Evolutionary conservation across 37 sponge, comb jelly and placozoan genomes (phyloP), one percentile per base, ranked within the genome.

Genomic region (Eunapius fragilis): DNA sequence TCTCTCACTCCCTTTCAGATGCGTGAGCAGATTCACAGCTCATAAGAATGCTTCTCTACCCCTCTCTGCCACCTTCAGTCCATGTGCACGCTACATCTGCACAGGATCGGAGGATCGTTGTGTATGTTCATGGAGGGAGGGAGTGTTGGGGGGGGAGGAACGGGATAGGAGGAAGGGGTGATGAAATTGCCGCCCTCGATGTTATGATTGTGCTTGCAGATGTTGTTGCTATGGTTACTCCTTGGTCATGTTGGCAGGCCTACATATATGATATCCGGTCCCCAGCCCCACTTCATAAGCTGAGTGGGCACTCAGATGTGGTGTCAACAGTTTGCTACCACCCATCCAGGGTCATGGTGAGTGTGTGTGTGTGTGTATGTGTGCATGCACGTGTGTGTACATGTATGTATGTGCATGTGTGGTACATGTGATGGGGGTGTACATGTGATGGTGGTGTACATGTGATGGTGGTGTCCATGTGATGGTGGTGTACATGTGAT

Each of bases 51-150:
- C 83, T 26, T 89, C 85, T 34, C 85, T 84, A 4, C 88, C 91
- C 31, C 89, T 97, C 25, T 77, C 87, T 25, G 91, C 84, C 11
- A 30, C 78, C 37, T 84, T 98, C 83, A 96, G 96, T 87, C 96
- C 96, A 25, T 98, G 98, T 92, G 85, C 84, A 22, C 76, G 92
- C 24, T 98, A 78, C 87, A 80, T 98, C 23, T 94, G 94, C 25
- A 88, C 94, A 25, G 98, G 96, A 3, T 91, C 96, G 0, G 98
- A 98, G 79, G 94, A 98, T 71, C 88, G 77, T 37, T 78, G 84
- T n/a, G 96, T 96, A 47, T 82, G 91, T 87, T n/a, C 6, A 41
- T 41, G 6, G 41, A 41, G 41, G 6, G 41, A 41, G 3, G 41
- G 6, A 9, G 41, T 41, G 6, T 9, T 41, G 6, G 3, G 41